These are phyloP conservation scores for Ganaspis brasiliensis DNA, from an alignment of 2,888 invertebrate species.

Conservation along the genomic window DNA sequence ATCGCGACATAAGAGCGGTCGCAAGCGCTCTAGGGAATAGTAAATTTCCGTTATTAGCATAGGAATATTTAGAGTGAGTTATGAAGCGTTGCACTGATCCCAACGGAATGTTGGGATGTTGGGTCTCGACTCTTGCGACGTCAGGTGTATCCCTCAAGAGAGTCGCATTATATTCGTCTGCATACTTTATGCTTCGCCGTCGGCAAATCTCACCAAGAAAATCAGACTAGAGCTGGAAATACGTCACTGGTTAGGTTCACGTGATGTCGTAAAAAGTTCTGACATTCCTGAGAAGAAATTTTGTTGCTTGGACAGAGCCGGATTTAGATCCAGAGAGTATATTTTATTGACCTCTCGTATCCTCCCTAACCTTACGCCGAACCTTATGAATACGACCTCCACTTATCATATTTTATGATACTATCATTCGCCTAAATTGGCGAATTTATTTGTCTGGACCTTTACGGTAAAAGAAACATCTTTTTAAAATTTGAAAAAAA, in stretches of 20 bases:
- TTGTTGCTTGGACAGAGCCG: neutral
- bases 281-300: constrained; percentile 22
- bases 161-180: constrained; percentile 65
- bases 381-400: constrained; percentile 29
- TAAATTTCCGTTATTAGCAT: constrained; percentile 77
- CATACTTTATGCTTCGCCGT: constrained; percentile 56
- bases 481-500: neutral
- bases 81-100: constrained; percentile 64
- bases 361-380: constrained; percentile 9
- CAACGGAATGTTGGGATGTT: constrained; percentile 53
- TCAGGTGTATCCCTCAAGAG: constrained; percentile 73
- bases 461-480: neutral
- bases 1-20: neutral
- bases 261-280: constrained; percentile 6
- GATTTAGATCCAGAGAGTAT: neutral
- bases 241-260: neutral
- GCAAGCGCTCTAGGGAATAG: constrained; percentile 69
- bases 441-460: constrained; percentile 27
- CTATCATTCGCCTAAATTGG: constrained; percentile 3
- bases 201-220: constrained; percentile 16
- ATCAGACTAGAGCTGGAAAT: constrained; percentile 7
- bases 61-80: constrained; percentile 78
- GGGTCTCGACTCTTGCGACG: constrained; percentile 50
- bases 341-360: constrained; percentile 26
- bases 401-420: constrained; percentile 21